Evolutionary conservation across 2,113 vertebrate genomes (phyloP).

Genomic region (Scomber japonicus): DNA sequence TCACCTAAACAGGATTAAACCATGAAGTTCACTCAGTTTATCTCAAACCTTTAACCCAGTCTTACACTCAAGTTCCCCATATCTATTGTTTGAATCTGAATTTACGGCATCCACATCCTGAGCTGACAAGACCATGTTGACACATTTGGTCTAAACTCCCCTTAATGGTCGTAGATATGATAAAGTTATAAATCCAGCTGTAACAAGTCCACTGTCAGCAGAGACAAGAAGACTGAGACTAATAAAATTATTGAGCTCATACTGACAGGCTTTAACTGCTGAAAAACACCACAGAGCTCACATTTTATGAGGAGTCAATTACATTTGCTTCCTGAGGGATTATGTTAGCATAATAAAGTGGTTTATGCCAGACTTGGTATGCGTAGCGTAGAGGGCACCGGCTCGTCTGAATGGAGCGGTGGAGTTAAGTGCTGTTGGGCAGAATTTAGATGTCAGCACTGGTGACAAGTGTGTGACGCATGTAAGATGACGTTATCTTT

Average conservation of each 20-base stretch:
- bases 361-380: slow-evolving; percentile 11
- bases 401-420: neutral
- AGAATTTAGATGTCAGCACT: slow-evolving; percentile 51
- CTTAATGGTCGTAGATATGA: neutral
- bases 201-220: slow-evolving; percentile 6
- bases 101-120: neutral
- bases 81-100: neutral
- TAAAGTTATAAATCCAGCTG: slow-evolving; percentile 14
- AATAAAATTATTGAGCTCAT: slow-evolving; percentile 42
- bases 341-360: slow-evolving; percentile 41
- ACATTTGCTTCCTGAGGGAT: slow-evolving; percentile 46
- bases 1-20: slow-evolving; percentile 2
- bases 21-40: neutral
- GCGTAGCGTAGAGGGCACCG: neutral
- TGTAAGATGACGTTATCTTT: slow-evolving; percentile 29
- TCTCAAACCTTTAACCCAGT: too few relatives aligned
- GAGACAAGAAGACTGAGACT: slow-evolving; percentile 24
- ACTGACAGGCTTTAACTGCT: slow-evolving; percentile 36
- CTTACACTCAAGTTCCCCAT: too few relatives aligned
- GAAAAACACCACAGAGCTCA: slow-evolving; percentile 3
- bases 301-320: slow-evolving; percentile 57
- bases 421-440: slow-evolving; percentile 4
- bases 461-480: slow-evolving; percentile 44
- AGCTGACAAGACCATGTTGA: neutral
- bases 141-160: neutral